These are phyloP conservation scores for Plutella xylostella DNA, from an alignment of 2,888 invertebrate genomes.

Conservation along the genomic window DNA sequence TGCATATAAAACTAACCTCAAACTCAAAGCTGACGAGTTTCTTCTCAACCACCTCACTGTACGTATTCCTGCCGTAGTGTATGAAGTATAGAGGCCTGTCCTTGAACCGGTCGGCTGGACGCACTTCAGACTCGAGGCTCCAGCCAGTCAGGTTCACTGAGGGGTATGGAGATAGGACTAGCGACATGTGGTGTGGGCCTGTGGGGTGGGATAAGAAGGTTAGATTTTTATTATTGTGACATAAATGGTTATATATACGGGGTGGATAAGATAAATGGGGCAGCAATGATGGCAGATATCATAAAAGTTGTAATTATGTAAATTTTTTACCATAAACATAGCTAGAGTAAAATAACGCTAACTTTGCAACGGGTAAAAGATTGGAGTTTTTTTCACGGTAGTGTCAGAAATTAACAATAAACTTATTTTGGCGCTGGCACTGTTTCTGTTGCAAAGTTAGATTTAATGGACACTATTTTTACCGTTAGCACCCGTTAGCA, in stretches of 20 bases:
- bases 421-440: background rate
- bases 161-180: constrained; percentile 3
- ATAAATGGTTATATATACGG: background rate
- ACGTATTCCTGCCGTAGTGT: constrained; percentile 4
- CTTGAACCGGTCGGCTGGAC: background rate
- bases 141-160: constrained; percentile 1
- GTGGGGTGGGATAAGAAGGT: background rate
- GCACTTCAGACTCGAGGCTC: constrained; percentile 4
- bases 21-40: background rate
- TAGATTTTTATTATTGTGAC: background rate
- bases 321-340: too few species aligned
- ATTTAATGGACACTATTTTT: background rate
- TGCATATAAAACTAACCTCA: background rate
- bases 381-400: background rate
- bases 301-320: background rate
- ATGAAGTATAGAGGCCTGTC: constrained; percentile 8
- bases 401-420: background rate
- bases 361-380: background rate
- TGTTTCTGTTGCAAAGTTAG: too few species aligned
- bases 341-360: too few species aligned
- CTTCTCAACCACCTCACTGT: background rate
- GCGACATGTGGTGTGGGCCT: constrained; percentile 6
- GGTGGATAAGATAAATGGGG: background rate
- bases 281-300: background rate
- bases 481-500: background rate